Conservation (phyloP, 2,888 invertebrate genomes). For the Sphecodes monilicornis region DNA sequence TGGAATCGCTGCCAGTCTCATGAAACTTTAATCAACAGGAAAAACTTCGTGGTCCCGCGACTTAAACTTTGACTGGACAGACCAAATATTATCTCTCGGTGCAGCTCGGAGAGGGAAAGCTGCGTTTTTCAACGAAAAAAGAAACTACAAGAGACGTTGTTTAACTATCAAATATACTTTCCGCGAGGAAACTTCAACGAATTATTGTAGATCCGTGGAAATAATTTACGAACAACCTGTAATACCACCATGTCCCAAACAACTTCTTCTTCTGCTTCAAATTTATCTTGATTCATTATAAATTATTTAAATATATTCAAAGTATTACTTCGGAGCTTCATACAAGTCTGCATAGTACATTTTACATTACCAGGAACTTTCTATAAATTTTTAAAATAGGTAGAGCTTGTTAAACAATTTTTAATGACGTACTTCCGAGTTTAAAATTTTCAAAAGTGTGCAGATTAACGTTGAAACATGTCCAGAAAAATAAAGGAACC, state of each 20-base stretch:
- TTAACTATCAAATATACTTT: conserved; percentile 14
- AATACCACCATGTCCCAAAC: neutral
- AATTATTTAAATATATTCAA: too few species aligned
- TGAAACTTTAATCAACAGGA: conserved; percentile 43
- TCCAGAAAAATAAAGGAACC: too few species aligned
- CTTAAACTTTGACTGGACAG: conserved; percentile 46
- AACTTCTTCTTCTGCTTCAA: neutral
- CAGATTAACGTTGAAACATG: too few species aligned
- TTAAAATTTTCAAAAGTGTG: too few species aligned
- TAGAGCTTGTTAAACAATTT: too few species aligned
- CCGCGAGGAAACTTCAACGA: neutral
- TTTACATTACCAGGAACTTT: too few species aligned
- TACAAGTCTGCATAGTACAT: too few species aligned
- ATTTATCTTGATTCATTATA: neutral
- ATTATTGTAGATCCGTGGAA: neutral
- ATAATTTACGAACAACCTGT: neutral
- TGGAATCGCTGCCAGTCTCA: conserved; percentile 21
- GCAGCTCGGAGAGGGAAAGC: conserved; percentile 10
- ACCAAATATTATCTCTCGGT: conserved; percentile 52
- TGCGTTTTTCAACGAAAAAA: conserved; percentile 14
- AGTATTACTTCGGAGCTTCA: too few species aligned
- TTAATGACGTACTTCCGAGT: too few species aligned
- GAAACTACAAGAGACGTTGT: neutral
- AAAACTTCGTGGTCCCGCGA: conserved; percentile 29
- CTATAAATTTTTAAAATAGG: too few species aligned